Evolutionary conservation across 2,888 invertebrate genomes (phyloP), one percentile per base, ranked within the genome.

Genomic region (Drosophila subsilvestris): DNA sequence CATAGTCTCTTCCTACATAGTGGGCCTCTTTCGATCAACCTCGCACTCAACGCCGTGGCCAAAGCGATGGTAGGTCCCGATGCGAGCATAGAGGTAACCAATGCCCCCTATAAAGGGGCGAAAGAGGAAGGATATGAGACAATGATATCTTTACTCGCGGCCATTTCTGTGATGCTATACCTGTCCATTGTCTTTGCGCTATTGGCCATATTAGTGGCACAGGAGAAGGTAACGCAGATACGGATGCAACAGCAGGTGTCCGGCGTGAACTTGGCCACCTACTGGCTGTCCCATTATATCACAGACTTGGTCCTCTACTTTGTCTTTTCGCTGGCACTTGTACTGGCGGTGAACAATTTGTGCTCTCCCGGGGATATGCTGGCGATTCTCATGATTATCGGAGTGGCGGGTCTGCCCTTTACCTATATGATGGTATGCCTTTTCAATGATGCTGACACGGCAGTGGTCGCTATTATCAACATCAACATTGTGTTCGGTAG

Each of bases 241-340:
- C 96, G 96, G 88, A 93, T 96, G 68, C 92, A 96, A 27, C 96
- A 96, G 86, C 94, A 94, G 79, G 95, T 96, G 0, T 94, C 95
- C 2, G 96, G 96, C 0, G 93, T 95, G 0, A 93, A 94, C 71
- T 94, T 95, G 0, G 89, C 92, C 0, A 93, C 94, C 6, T 94
- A 95, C 91, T 97, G 96, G 96, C 81, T 93, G 4, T 93, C 94
- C 0, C 94, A 95, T 0, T 94, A 94, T 14, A 44, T 95, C 0
- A 95, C 70, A 56, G 84, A 86, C 48, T 20, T 49, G n/a, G 12
- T 44, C 20, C 18, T 68, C 17, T 68, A 18, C 22, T 17, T 54
- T 9, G 9, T 53, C 3, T 32, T 44, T 37, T 42, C 12, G 1
- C 27, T 53, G 53, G 14, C 42, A 7, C 37, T 65, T 37, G 0